Base-by-base conservation (phyloP, 1,140 invertebrate genomes). In the Aphis craccivora region DNA sequence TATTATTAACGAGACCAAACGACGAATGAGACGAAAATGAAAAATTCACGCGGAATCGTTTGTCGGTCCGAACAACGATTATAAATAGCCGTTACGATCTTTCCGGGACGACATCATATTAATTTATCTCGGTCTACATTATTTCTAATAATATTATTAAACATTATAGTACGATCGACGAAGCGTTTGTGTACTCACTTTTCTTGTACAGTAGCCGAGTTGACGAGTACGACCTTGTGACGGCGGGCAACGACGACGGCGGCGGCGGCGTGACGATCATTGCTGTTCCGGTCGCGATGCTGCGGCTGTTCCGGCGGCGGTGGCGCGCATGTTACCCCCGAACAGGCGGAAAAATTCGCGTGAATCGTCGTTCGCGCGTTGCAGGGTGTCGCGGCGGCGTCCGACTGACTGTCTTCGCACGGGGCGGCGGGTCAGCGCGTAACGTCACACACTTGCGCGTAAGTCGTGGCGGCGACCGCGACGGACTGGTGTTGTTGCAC, bases 151-250 rank as follows among this genome's bases (percentile, higher is more conserved):
- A n/a, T n/a, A n/a, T n/a, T n/a, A n/a, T n/a, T n/a, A n/a, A n/a
- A n/a, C n/a, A n/a, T n/a, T n/a, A n/a, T n/a, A n/a, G n/a, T n/a
- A n/a, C n/a, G n/a, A n/a, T n/a, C 45, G 35, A 37, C 20, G 88
- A 53, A n/a, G 35, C 11, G 40, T 30, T 22, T 6, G 51, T 81
- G 2, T 37, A 83, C 88, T 91, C 25, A 91, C 90, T 67, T 91
- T 91, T 76, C 55, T 40, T 76, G 90, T 76, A 91, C 90, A 91
- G 55, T 30, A 40, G 90, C 25, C 90, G 53, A 76, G 90, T 91
- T 40, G 89, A 90, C 90, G 40, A 67, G 25, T 35, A 91, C 90
- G 48, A 18, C 40, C 14, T 60, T n/a, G 37, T 35, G 55, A n/a
- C 55, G 48, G 11, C 48, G 48, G n/a, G 9, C 35, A 25, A 35